Conservation (phyloP, 2,113 vertebrate genomes). For the Dendropsophus ebraccatus region DNA sequence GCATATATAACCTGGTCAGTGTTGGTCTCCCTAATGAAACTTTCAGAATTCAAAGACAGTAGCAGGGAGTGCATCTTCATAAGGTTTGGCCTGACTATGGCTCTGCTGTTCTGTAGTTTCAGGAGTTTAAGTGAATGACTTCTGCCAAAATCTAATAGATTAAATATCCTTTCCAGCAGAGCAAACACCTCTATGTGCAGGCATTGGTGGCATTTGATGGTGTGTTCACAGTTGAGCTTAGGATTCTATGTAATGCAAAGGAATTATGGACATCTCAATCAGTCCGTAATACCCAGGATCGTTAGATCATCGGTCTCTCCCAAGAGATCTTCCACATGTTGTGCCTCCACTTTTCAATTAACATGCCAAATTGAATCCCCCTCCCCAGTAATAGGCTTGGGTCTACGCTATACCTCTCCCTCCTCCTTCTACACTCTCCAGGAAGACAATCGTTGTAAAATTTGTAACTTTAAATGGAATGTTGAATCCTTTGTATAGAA, state of each 20-base stretch:
- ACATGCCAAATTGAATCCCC: slow-evolving; percentile 18
- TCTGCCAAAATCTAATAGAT: neutral
- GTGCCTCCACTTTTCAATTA: slow-evolving; percentile 37
- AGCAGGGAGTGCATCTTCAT: neutral
- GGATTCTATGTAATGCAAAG: neutral
- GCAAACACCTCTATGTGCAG: too few species aligned
- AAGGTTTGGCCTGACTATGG: neutral
- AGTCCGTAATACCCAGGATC: neutral
- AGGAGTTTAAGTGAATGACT: neutral
- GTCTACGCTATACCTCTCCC: slow-evolving; percentile 3
- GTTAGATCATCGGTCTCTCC: neutral
- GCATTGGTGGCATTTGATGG: neutral
- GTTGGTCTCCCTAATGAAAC: neutral
- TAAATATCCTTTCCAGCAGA: neutral
- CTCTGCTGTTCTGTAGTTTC: neutral
- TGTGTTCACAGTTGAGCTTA: neutral
- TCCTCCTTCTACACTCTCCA: slow-evolving; percentile 18
- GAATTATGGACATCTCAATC: neutral
- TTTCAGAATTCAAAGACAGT: neutral
- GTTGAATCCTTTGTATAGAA: slow-evolving; percentile 70
- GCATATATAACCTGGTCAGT: neutral
- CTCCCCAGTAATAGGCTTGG: neutral
- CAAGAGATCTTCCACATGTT: neutral
- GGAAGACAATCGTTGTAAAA: slow-evolving; percentile 59
- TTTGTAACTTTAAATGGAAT: slow-evolving; percentile 52